Evolutionary conservation across 1,140 invertebrate species (phyloP).

Genomic region (Pararge aegeria): DNA sequence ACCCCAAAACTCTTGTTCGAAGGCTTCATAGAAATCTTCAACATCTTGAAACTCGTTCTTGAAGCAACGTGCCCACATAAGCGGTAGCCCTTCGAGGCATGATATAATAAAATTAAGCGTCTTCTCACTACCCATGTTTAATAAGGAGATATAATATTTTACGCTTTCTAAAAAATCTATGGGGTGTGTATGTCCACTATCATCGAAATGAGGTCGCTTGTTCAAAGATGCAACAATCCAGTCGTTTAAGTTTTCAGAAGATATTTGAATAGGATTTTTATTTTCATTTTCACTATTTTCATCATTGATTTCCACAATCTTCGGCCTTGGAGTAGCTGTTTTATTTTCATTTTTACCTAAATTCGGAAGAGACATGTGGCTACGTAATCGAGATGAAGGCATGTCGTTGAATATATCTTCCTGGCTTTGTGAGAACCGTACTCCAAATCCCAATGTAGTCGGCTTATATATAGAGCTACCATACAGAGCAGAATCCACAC

Average conservation of each 20-base stretch:
- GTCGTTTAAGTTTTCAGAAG: conserved; percentile 55
- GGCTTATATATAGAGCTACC: conserved; percentile 63
- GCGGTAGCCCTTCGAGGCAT: conserved; percentile 63
- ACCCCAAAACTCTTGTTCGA: conserved; percentile 72
- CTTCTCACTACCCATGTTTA: conserved; percentile 58
- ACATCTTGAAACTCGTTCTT: conserved; percentile 60
- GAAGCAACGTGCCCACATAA: conserved; percentile 73
- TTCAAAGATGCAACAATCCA: conserved; percentile 61
- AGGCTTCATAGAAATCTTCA: conserved; percentile 57
- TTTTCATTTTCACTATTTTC: conserved; percentile 44
- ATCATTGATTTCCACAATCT: conserved; percentile 66
- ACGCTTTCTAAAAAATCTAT: conserved; percentile 69
- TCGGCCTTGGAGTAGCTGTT: conserved; percentile 39
- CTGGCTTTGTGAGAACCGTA: conserved; percentile 69
- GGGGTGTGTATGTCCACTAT: conserved; percentile 63
- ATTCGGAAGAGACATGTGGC: conserved; percentile 71
- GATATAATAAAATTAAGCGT: conserved; percentile 66
- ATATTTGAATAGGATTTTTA: conserved; percentile 39
- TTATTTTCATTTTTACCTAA: conserved; percentile 64
- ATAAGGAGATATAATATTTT: conserved; percentile 68
- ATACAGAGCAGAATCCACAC: conserved; percentile 39
- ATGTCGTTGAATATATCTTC: conserved; percentile 65
- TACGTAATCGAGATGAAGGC: conserved; percentile 66
- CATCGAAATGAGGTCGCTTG: conserved; percentile 67
- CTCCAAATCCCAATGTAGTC: conserved; percentile 63